Base-by-base conservation (phyloP, 2,888 invertebrate genomes). In the Trachelus tabidus region DNA sequence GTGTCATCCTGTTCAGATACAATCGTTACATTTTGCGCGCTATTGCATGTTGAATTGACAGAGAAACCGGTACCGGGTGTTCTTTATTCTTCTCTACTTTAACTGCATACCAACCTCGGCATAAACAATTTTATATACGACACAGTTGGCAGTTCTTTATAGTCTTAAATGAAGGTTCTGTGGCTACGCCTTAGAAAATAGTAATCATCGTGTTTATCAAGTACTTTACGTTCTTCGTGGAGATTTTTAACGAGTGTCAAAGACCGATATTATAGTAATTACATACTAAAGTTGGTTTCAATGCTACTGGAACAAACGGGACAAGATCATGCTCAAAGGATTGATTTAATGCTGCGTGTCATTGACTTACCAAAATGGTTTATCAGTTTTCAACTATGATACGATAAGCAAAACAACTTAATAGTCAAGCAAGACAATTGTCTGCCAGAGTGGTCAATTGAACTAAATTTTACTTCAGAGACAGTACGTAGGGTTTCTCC, bases 1-100 rank as follows among this genome's bases (percentile, higher is more conserved):
- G 75, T 69, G 75, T 34, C 77, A 75, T 77, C 77, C 77, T 77
- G 77, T 77, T 74, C 71, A 30, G 23, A 23, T 56, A 23, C 23
- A 56, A 56, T 56, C 56, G 9, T 56, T 56, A 56, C 56, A 23
- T 56, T 56, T 56, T 56, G 23, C 56, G 56, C 56, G 23, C 23
- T 9, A 56, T 15, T 56, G 56, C 23, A 9, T 23, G 56, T 23
- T 23, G 23, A 56, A 56, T 23, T 56, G 56, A 56, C 56, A 23
- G 56, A 9, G 15, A 56, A 56, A 56, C 56, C 9, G 9, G 15
- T 56, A 56, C 56, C 56, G 56, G 56, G 56, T 56, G 23, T 56
- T 56, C 56, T 56, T 56, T 0, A 23, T 23, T 23, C 9, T 56
- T 56, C 23, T 23, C 2, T 23, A 56, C 6, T 56, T 56, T 56